Conservation (phyloP, 2,113 vertebrate genomes). For the Lethenteron camtschaticum region DNA sequence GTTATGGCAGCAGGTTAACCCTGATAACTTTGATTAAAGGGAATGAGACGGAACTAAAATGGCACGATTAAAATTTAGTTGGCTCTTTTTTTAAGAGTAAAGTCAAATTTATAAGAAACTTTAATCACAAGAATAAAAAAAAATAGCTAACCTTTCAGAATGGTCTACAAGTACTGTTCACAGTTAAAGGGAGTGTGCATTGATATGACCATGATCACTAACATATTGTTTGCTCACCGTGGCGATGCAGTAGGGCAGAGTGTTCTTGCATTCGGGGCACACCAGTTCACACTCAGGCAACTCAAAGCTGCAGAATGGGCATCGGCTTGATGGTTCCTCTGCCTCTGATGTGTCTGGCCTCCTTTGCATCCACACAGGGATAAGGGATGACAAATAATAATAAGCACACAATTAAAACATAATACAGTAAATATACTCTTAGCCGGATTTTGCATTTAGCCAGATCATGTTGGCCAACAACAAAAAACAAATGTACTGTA, state of each 20-base stretch:
- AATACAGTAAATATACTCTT: too few species aligned
- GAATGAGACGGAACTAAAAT: background rate
- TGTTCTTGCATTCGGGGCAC: slow-evolving; percentile 80
- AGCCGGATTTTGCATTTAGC: too few species aligned
- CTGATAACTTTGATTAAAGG: background rate
- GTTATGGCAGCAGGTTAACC: background rate
- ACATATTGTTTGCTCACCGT: slow-evolving; percentile 32
- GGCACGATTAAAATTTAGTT: background rate
- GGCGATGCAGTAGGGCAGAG: slow-evolving; percentile 68
- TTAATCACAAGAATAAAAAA: background rate
- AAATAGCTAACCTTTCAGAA: background rate
- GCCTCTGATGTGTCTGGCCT: slow-evolving; percentile 47
- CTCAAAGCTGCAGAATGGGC: slow-evolving; percentile 57
- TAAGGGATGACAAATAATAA: background rate
- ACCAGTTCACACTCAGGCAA: slow-evolving; percentile 62
- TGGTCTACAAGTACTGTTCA: background rate
- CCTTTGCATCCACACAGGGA: slow-evolving; percentile 18
- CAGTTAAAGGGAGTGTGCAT: background rate
- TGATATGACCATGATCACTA: background rate
- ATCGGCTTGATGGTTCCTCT: slow-evolving; percentile 54
- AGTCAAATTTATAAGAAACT: background rate
- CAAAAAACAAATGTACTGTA: too few species aligned
- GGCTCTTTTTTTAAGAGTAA: background rate
- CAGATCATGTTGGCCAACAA: too few species aligned
- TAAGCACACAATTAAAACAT: background rate